A percentile compares a stretch with the other conserved stretches of the same genome.
Conservation (phyloP, 2,888 invertebrate species). For the Podotricha telesiphe region DNA sequence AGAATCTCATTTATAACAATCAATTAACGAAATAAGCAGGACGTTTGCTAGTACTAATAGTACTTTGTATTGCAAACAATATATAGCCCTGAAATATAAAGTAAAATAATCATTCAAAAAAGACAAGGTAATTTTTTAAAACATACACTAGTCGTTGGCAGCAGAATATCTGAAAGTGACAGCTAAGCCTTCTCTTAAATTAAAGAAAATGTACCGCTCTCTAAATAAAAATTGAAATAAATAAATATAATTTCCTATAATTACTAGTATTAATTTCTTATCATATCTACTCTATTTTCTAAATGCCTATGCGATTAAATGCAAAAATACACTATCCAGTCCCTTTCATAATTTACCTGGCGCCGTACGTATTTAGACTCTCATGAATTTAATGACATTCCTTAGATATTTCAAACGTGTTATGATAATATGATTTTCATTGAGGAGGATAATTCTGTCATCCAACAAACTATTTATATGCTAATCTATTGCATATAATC, state of each 20-base stretch:
- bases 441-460: constrained; percentile 28
- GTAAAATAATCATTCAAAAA: no score
- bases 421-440: constrained; percentile 41
- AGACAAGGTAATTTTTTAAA: no score
- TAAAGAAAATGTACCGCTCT: background rate
- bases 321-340: constrained; percentile 33
- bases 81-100: no score
- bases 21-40: no score
- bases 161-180: background rate
- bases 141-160: background rate
- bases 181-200: no score
- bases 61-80: no score
- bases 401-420: constrained; percentile 39
- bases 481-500: constrained; percentile 29
- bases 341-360: constrained; percentile 38
- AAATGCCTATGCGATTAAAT: constrained; percentile 22
- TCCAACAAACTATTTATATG: constrained; percentile 33
- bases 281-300: constrained; percentile 8
- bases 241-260: constrained; percentile 9
- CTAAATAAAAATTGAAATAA: background rate
- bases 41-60: no score
- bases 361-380: constrained; percentile 35
- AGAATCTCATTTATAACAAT: no score
- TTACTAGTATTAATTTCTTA: background rate
- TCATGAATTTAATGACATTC: constrained; percentile 42